Base-by-base conservation (phyloP, 2,888 invertebrate genomes). In the Polyploca ridens region DNA sequence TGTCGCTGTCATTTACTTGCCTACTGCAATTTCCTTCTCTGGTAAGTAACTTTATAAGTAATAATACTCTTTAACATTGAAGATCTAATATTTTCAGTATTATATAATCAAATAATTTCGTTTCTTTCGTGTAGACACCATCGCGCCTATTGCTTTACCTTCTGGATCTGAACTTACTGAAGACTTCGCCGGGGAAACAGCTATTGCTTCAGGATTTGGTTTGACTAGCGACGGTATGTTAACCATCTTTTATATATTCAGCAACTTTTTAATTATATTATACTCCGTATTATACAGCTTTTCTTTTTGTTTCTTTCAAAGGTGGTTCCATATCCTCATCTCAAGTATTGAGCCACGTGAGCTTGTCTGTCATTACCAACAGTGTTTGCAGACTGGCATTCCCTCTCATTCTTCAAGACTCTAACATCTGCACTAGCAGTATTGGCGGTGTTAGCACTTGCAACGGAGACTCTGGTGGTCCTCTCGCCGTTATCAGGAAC, bases 401-500 rank as follows among this genome's bases (percentile, higher is more conserved):
- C 71, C 81, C 83, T 0, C 3, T 72, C 0, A 64, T 80, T 44
- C 11, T 90, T 10, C 82, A 79, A 6, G 11, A 69, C 4, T 74
- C 77, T 44, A 84, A 88, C 76, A 74, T 90, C 57, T 90, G 87
- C 73, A 85, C 84, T 64, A 87, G 86, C 57, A 84, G 86, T 0
- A 5, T 76, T 8, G 83, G 82, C 4, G 79, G 82, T 3, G 41
- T 62, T 7, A 71, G 83, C 59, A 81, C 80, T 2, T 90, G 90
- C 73, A 62, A 71, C 0, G 90, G 90, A 3, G 90, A 90, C 69
- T 91, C 90, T 27, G 90, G 91, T 14, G 90, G 90, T 2, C 91
- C 90, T 10, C 78, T 91, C 8, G 70, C 75, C 8, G 65, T 78
- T 41, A 33, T 33, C 5, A 76, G 78, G 1, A 67, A 76, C 54